These are phyloP conservation scores for Cremastinae sp. DNA, from an alignment of 2,888 invertebrate genomes.

Conservation along the genomic window DNA sequence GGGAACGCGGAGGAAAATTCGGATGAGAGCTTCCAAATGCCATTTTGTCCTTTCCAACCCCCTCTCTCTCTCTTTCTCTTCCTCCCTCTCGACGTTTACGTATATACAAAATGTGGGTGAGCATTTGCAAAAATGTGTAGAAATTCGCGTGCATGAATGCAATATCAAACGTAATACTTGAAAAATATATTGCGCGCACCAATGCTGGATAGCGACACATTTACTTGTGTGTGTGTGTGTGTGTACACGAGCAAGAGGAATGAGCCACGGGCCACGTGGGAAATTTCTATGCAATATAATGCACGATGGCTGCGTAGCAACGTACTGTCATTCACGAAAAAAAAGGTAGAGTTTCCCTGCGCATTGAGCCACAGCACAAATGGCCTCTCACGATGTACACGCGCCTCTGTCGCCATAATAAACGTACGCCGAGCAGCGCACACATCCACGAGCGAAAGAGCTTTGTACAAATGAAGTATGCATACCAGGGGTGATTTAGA, in stretches of 20 bases:
- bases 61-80: slow-evolving; percentile 29
- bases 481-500: background rate
- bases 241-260: slow-evolving; percentile 16
- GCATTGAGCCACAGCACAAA: slow-evolving; percentile 36
- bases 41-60: slow-evolving; percentile 25
- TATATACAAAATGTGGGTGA: slow-evolving; percentile 29
- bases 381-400: background rate
- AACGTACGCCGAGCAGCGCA: background rate
- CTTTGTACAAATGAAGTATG: background rate
- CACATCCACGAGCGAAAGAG: background rate
- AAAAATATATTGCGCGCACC: slow-evolving; percentile 46
- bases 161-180: slow-evolving; percentile 30
- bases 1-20: slow-evolving; percentile 53
- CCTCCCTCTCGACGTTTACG: slow-evolving; percentile 37
- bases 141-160: slow-evolving; percentile 10
- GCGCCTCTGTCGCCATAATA: slow-evolving; percentile 19
- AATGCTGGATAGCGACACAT: background rate
- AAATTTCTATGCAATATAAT: slow-evolving; percentile 62
- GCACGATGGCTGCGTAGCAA: slow-evolving; percentile 25
- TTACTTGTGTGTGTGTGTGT: slow-evolving; percentile 1
- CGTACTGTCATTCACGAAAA: slow-evolving; percentile 56
- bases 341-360: slow-evolving; percentile 30
- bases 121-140: slow-evolving; percentile 11
- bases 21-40: slow-evolving; percentile 47
- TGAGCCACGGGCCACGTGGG: slow-evolving; percentile 58